Conservation (phyloP, 2,797 vertebrate species). For the Peromyscus attwateri region DNA sequence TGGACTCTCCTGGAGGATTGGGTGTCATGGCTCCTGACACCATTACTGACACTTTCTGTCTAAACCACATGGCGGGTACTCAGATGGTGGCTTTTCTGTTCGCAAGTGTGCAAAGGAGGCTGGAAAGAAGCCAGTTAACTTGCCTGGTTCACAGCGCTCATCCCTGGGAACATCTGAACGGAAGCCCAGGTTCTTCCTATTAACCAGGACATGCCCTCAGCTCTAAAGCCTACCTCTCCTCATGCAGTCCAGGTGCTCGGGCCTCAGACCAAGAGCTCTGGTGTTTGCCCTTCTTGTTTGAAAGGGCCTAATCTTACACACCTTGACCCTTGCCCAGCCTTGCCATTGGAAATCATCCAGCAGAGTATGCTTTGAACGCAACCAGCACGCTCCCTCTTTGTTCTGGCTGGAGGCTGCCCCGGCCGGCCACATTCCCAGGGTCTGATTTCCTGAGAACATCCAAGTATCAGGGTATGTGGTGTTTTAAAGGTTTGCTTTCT, state of each 20-base stretch:
- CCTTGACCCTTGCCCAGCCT: neutral
- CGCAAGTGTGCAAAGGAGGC: neutral
- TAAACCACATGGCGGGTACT: fast-evolving
- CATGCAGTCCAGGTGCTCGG: neutral
- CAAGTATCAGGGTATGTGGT: fast-evolving
- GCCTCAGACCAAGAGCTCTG: too few relatives aligned
- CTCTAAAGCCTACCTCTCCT: neutral
- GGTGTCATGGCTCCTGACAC: fast-evolving
- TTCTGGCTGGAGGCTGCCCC: fast-evolving
- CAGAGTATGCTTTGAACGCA: neutral
- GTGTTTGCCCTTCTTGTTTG: neutral
- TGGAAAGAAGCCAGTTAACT: neutral
- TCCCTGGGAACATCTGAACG: neutral
- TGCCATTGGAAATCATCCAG: too few relatives aligned
- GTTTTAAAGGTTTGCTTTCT: neutral
- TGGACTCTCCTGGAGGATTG: fast-evolving
- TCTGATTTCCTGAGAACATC: neutral
- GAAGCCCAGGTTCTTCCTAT: too few relatives aligned
- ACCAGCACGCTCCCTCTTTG: fast-evolving
- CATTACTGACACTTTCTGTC: too few relatives aligned
- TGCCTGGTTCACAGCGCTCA: too few relatives aligned
- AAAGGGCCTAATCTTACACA: neutral
- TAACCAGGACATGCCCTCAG: neutral
- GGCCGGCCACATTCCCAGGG: fast-evolving
- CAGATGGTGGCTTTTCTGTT: neutral